Percentiles rank a stretch among this genome's conserved stretches.
phyloP scores from a whole-genome alignment of 2,888 invertebrate species.

The Nymphalis polychloros region DNA sequence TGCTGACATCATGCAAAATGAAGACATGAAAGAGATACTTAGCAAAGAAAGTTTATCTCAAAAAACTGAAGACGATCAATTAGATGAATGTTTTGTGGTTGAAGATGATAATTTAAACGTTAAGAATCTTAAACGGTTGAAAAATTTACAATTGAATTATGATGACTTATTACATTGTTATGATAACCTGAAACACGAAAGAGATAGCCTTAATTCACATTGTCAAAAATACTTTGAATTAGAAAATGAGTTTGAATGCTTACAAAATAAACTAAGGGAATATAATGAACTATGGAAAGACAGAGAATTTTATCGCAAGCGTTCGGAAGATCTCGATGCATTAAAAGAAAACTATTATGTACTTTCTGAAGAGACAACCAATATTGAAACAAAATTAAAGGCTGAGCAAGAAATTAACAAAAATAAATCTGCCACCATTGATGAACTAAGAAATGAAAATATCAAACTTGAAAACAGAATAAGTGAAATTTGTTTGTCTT shows the following conservation, averaged over 20 bases:
- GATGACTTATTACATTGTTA: slow-evolving; percentile 67
- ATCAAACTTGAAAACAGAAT: slow-evolving; percentile 61
- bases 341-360: slow-evolving; percentile 69
- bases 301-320: slow-evolving; percentile 68
- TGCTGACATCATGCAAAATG: slow-evolving; percentile 71
- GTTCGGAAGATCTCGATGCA: slow-evolving; percentile 64
- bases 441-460: slow-evolving; percentile 62
- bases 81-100: slow-evolving; percentile 45
- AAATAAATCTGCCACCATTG: slow-evolving; percentile 59
- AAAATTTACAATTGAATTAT: slow-evolving; percentile 65
- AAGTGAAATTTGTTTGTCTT: slow-evolving; percentile 55
- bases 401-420: slow-evolving; percentile 70
- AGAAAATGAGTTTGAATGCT: slow-evolving; percentile 59
- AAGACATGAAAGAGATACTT: slow-evolving; percentile 72
- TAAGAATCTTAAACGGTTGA: slow-evolving; percentile 65
- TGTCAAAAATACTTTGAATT: slow-evolving; percentile 62
- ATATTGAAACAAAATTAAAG: slow-evolving; percentile 64
- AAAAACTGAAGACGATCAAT: slow-evolving; percentile 45
- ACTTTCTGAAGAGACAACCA: slow-evolving; percentile 66
- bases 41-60: slow-evolving; percentile 52
- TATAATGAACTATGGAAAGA: slow-evolving; percentile 70
- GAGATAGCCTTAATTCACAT: slow-evolving; percentile 53
- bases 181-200: slow-evolving; percentile 67
- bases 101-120: slow-evolving; percentile 57
- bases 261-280: slow-evolving; percentile 60